Percentiles rank a stretch among this genome's conserved stretches.
Conservation (phyloP, 2,797 vertebrate species). For the Neosilurus hyrtlii region DNA sequence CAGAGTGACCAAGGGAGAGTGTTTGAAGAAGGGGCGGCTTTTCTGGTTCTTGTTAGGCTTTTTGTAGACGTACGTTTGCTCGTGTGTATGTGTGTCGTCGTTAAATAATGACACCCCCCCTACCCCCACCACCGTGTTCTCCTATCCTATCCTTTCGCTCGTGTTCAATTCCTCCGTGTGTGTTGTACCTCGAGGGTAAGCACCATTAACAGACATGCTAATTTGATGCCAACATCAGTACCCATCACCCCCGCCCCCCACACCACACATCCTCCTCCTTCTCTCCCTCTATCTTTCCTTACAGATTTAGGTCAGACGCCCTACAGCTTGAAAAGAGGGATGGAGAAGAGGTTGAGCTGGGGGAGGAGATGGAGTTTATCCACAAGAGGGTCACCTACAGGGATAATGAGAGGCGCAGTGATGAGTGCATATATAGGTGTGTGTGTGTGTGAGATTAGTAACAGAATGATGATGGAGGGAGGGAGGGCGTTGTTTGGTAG, state of each 20-base stretch:
- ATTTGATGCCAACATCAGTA: constrained; percentile 63
- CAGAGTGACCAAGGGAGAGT: constrained; percentile 33
- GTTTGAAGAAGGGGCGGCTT: constrained; percentile 30
- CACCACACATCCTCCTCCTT: background rate
- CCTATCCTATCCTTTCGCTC: constrained; percentile 10
- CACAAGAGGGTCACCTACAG: constrained; percentile 61
- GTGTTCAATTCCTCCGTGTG: constrained; percentile 26
- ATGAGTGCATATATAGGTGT: constrained; percentile 32
- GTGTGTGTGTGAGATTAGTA: constrained; percentile 10
- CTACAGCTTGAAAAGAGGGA: constrained; percentile 51
- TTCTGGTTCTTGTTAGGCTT: background rate
- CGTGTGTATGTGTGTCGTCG: background rate
- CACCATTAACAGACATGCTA: constrained; percentile 61
- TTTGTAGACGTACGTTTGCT: background rate
- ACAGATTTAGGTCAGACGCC: constrained; percentile 72
- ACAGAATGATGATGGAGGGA: constrained; percentile 35
- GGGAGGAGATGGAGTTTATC: constrained; percentile 64
- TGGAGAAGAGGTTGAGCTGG: constrained; percentile 28
- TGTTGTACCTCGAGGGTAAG: constrained; percentile 50
- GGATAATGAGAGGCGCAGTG: constrained; percentile 48
- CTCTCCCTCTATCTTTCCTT: constrained; percentile 50
- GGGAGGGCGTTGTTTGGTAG: background rate
- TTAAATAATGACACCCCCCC: constrained; percentile 26
- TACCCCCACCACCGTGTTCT: constrained; percentile 10
- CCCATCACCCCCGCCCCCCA: constrained; percentile 41